Evolutionary conservation across 2,888 invertebrate genomes (phyloP).

Genomic region (Mayetiola destructor): DNA sequence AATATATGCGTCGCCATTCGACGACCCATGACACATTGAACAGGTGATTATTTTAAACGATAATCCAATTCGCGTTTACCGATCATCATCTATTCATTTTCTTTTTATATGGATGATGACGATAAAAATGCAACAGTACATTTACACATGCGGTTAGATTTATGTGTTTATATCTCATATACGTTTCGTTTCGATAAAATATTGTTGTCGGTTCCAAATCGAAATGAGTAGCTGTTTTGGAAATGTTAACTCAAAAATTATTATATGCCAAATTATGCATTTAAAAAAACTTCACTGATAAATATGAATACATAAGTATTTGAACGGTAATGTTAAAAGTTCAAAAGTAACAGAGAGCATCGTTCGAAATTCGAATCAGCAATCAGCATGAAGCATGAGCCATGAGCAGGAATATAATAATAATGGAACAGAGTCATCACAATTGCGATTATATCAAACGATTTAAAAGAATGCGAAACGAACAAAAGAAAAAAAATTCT

Average conservation of each 20-base stretch:
- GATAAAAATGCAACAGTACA: neutral
- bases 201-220: neutral
- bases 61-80: neutral
- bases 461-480: neutral
- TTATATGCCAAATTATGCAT: neutral
- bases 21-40: too few relatives aligned
- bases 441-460: neutral
- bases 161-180: neutral
- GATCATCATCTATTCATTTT: neutral
- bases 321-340: neutral
- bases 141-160: neutral
- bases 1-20: too few relatives aligned
- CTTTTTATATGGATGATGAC: slow-evolving; percentile 7
- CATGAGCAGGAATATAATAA: too few relatives aligned
- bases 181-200: neutral
- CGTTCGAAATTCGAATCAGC: too few relatives aligned
- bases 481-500: too few relatives aligned
- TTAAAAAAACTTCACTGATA: neutral
- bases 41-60: too few relatives aligned
- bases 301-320: neutral
- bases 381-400: too few relatives aligned
- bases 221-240: neutral
- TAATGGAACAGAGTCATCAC: neutral
- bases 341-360: neutral
- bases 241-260: neutral